Percentiles rank a stretch among this genome's conserved stretches.
Evolutionary conservation across 2,113 vertebrate genomes (phyloP).

Genomic region (Sinocyclocheilus anshuiensis): DNA sequence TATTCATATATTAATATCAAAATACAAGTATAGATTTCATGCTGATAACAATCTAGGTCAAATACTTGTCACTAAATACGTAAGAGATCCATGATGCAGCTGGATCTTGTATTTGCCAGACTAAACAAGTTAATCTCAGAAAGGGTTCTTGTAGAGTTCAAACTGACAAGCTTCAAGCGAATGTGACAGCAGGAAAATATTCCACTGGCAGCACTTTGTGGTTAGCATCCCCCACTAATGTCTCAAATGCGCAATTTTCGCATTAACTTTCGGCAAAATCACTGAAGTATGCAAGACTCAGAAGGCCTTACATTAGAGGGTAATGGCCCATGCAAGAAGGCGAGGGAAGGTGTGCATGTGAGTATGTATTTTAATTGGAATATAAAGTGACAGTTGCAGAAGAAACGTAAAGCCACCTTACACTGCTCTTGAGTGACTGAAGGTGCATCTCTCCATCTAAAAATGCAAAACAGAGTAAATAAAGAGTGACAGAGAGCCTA

Average conservation of each 20-base stretch:
- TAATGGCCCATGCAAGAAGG: constrained; percentile 39
- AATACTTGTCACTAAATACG: neutral
- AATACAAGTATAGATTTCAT: neutral
- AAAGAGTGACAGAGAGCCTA: constrained; percentile 35
- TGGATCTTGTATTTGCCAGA: neutral
- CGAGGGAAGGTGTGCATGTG: constrained; percentile 18
- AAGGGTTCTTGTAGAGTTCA: neutral
- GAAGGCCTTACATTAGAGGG: constrained; percentile 37
- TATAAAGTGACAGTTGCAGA: constrained; percentile 42
- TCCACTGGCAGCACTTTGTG: constrained; percentile 23
- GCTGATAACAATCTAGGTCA: neutral
- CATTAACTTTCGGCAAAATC: constrained; percentile 40
- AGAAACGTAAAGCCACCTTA: constrained; percentile 11
- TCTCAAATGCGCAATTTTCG: constrained; percentile 40
- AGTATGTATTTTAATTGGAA: constrained; percentile 44
- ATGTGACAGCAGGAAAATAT: constrained; percentile 32
- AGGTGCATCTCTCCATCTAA: constrained; percentile 19
- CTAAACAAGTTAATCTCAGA: neutral
- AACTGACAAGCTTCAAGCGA: constrained; percentile 22
- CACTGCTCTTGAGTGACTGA: constrained; percentile 8
- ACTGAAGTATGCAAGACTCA: constrained; percentile 31
- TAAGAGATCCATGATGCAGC: neutral
- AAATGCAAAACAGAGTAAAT: constrained; percentile 27
- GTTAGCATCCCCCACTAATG: constrained; percentile 23
- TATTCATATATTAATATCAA: neutral